Evolutionary conservation across 2,113 vertebrate species (phyloP).

Genomic region (Epinephelus moara): DNA sequence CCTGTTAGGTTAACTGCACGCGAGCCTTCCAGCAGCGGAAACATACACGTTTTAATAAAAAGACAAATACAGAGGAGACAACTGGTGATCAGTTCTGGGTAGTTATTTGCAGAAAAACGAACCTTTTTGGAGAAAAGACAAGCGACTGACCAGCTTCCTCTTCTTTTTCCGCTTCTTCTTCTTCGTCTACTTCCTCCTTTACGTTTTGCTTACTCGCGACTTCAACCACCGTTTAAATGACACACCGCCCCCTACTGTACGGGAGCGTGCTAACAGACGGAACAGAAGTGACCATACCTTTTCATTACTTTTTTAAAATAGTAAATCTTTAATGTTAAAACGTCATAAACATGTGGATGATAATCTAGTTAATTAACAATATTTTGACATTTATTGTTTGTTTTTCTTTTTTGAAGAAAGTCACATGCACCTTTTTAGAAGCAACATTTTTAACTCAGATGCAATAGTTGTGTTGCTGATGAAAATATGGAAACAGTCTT

Average conservation of each 20-base stretch:
- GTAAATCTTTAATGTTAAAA: no score
- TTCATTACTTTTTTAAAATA: no score
- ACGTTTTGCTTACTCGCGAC: background rate
- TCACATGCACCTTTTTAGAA: no score
- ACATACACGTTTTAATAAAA: background rate
- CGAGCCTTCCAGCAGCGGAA: background rate
- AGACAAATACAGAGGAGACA: fast-evolving
- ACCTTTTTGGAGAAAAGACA: constrained; percentile 18
- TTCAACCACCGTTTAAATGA: no score
- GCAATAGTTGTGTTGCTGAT: no score
- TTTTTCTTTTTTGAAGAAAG: no score
- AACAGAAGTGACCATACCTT: no score
- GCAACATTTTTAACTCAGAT: no score
- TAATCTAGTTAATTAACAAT: no score
- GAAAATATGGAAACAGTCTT: no score
- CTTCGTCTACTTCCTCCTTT: background rate
- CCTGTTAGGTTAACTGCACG: background rate
- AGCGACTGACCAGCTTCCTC: background rate
- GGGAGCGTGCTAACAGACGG: background rate
- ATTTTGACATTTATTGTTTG: no score
- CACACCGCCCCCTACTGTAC: constrained; percentile 45
- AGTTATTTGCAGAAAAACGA: background rate
- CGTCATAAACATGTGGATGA: no score
- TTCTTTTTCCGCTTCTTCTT: background rate
- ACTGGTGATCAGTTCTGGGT: fast-evolving